These are phyloP conservation scores for Brenthis ino DNA, from an alignment of 2,888 invertebrate genomes.

Conservation along the genomic window DNA sequence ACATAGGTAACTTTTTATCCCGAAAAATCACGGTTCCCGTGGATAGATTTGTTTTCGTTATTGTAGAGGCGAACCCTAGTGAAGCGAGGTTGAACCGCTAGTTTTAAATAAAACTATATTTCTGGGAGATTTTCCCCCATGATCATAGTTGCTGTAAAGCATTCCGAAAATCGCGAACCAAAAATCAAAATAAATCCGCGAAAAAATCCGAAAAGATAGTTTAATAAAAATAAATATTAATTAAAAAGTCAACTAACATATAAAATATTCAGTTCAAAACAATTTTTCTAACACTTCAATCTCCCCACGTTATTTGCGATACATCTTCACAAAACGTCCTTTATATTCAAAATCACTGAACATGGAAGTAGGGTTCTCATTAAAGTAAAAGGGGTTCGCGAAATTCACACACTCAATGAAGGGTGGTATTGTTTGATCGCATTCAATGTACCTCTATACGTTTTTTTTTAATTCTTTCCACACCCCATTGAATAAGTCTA, in stretches of 20 bases:
- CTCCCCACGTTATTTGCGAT: constrained; percentile 31
- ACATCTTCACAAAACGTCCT: constrained; percentile 31
- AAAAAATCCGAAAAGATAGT: no score
- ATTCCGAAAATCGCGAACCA: no score
- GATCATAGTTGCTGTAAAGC: no score
- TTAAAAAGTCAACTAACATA: constrained; percentile 4
- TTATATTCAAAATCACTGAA: constrained; percentile 38
- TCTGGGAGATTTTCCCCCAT: no score
- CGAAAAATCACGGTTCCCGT: no score
- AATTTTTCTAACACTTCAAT: constrained; percentile 21
- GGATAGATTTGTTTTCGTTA: no score
- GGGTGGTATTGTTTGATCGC: constrained; percentile 34
- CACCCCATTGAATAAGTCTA: constrained; percentile 23
- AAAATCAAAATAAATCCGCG: no score
- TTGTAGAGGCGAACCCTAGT: no score
- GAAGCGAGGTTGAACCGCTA: no score
- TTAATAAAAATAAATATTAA: neutral
- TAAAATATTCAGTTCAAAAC: constrained; percentile 2
- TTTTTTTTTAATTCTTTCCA: constrained; percentile 33
- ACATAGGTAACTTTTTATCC: no score
- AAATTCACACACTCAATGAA: constrained; percentile 37
- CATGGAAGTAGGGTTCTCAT: constrained; percentile 37
- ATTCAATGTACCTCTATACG: constrained; percentile 36
- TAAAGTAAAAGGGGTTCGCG: constrained; percentile 38
- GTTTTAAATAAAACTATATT: no score